Percentiles rank a stretch among this genome's conserved stretches.
phyloP scores from a whole-genome alignment of 2,797 vertebrate species.

The Lutjanus argentimaculatus region DNA sequence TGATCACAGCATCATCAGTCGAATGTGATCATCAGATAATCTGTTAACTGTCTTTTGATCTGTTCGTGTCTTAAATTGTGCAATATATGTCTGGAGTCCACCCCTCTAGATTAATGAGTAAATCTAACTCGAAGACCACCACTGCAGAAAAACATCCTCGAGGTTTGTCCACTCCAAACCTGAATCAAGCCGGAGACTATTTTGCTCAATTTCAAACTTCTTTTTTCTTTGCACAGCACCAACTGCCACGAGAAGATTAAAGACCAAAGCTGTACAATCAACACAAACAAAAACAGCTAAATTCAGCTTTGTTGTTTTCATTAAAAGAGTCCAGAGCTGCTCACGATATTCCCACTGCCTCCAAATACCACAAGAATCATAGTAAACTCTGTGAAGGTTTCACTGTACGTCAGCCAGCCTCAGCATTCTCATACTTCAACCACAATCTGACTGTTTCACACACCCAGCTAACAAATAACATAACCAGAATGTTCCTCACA shows the following conservation, averaged over 20 bases:
- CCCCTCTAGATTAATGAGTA: background rate
- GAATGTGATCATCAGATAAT: background rate
- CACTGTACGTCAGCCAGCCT: background rate
- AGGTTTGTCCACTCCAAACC: background rate
- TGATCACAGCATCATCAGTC: background rate
- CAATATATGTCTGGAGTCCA: background rate
- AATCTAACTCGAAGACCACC: background rate
- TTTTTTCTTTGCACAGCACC: background rate
- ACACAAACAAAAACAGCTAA: background rate
- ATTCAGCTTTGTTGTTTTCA: slow-evolving; percentile 12
- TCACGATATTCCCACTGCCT: background rate
- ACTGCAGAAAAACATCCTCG: background rate
- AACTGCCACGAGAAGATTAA: slow-evolving; percentile 9
- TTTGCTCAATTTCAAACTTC: background rate
- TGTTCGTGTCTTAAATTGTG: background rate
- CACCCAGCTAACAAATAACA: no score
- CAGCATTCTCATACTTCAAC: background rate
- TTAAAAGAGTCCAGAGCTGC: background rate
- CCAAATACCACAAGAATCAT: slow-evolving; percentile 1
- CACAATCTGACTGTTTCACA: background rate
- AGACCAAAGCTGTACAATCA: background rate
- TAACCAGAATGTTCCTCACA: no score
- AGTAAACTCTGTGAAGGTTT: background rate
- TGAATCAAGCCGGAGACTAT: slow-evolving; percentile 10
- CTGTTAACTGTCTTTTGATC: background rate